Evolutionary conservation across 2,888 invertebrate genomes (phyloP).

Genomic region (Hemaris fuciformis): DNA sequence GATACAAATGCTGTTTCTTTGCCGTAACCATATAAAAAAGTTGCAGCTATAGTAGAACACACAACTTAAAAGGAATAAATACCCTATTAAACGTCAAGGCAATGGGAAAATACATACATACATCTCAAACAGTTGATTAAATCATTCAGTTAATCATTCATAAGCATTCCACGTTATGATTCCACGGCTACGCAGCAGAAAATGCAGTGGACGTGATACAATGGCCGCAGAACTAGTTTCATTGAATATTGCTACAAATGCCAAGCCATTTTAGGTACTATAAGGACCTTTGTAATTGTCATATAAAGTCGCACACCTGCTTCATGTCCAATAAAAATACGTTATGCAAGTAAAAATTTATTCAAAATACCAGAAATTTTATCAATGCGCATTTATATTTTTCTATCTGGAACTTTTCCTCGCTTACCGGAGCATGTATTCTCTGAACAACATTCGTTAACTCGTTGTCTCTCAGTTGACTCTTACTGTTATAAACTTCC

Average conservation of each 20-base stretch:
- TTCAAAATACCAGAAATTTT: neutral
- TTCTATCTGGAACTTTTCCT: too few species aligned
- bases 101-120: neutral
- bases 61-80: neutral
- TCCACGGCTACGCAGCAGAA: neutral
- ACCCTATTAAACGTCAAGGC: neutral
- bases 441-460: too few species aligned
- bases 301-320: slow-evolving; percentile 17
- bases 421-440: neutral
- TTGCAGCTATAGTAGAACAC: too few species aligned
- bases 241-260: neutral
- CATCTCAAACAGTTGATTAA: too few species aligned
- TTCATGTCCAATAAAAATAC: neutral
- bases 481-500: too few species aligned
- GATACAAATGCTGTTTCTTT: too few species aligned
- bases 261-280: slow-evolving; percentile 4
- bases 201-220: neutral
- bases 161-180: neutral
- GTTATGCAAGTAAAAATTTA: neutral
- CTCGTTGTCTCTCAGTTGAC: too few species aligned
- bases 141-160: neutral
- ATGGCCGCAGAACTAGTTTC: neutral
- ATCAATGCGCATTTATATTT: neutral
- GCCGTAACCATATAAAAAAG: too few species aligned
- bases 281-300: slow-evolving; percentile 2